Percentiles rank a stretch among this genome's conserved stretches.
Evolutionary conservation across 2,888 invertebrate genomes (phyloP).

Genomic region (Dorcus hopei): DNA sequence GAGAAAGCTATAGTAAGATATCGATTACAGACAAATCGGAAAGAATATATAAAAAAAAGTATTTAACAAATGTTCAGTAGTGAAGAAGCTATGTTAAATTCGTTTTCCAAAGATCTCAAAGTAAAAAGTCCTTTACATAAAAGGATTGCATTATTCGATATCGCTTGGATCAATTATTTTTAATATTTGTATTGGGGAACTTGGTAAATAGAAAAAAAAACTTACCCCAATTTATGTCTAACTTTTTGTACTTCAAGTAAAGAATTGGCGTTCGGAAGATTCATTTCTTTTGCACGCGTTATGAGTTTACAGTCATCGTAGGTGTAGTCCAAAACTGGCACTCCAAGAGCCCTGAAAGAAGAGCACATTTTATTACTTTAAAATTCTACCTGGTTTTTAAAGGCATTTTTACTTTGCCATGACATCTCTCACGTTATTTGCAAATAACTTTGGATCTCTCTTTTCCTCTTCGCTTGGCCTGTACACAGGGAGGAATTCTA

Average conservation of each 20-base stretch:
- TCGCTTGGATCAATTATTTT: too few relatives aligned
- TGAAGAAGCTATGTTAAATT: too few relatives aligned
- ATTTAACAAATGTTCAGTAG: too few relatives aligned
- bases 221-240: constrained; percentile 73
- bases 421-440: constrained; percentile 81
- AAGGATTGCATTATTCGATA: too few relatives aligned
- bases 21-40: neutral
- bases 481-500: constrained; percentile 91
- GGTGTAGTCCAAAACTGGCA: constrained; percentile 87
- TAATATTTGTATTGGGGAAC: neutral
- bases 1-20: too few relatives aligned
- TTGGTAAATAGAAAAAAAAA: constrained; percentile 4
- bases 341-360: constrained; percentile 69
- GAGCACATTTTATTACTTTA: neutral
- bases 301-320: constrained; percentile 89
- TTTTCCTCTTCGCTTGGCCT: constrained; percentile 83
- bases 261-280: constrained; percentile 70
- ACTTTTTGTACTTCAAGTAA: constrained; percentile 78
- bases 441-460: constrained; percentile 82
- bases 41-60: neutral
- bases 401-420: constrained; percentile 79
- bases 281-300: constrained; percentile 77
- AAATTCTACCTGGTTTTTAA: neutral
- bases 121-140: too few relatives aligned
- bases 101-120: too few relatives aligned